A percentile compares a stretch with the other conserved stretches of the same genome.
Conservation (phyloP, 1,140 invertebrate species). For the Euglossa dilemma region DNA sequence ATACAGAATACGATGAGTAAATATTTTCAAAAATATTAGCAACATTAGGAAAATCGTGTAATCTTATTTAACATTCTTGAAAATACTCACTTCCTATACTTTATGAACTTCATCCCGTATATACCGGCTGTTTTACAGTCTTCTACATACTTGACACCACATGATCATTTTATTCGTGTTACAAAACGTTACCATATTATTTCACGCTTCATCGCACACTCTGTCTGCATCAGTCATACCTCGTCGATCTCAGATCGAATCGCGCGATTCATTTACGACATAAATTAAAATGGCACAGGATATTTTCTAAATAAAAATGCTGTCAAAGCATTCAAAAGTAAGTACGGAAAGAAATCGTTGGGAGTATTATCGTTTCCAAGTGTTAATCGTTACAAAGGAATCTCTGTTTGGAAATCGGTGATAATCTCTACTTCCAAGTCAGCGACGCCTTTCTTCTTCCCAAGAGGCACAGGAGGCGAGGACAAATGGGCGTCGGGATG, state of each 20-base stretch:
- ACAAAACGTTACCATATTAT: not conserved
- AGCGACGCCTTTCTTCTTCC: not conserved
- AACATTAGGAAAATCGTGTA: not conserved
- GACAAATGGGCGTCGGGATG: slow-evolving; percentile 68
- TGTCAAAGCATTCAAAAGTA: not conserved
- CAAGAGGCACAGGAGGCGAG: slow-evolving; percentile 60
- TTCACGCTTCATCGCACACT: not conserved
- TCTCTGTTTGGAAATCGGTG: not conserved
- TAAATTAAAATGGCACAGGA: not conserved
- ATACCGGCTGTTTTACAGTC: not conserved
- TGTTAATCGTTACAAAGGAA: not conserved
- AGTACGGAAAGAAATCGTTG: not conserved
- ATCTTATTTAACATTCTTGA: not conserved
- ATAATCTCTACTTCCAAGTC: not conserved
- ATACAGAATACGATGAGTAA: no score
- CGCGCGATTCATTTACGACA: no score
- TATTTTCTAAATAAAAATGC: not conserved
- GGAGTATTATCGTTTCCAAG: not conserved
- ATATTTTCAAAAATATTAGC: not conserved
- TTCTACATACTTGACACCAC: not conserved
- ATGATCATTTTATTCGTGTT: not conserved
- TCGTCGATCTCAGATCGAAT: not conserved
- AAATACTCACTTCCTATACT: not conserved
- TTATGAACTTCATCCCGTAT: not conserved
- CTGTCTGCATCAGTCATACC: not conserved